Evolutionary conservation across 1,140 invertebrate species (phyloP).

Genomic region (Lepidurus packardi): DNA sequence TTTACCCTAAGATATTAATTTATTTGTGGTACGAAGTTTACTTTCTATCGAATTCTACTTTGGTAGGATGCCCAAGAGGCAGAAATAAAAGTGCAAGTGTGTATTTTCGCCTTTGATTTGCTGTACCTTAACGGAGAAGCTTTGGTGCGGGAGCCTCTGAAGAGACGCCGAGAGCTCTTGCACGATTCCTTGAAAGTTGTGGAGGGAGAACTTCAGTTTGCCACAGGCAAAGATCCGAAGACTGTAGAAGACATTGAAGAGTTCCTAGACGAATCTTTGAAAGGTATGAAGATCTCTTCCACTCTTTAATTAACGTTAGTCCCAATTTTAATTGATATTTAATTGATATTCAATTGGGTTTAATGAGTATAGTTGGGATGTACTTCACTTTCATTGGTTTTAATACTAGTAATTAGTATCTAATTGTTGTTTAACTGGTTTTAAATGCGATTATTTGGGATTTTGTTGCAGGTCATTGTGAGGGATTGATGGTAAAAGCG

Average conservation of each 20-base stretch:
- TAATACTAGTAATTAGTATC: too few species aligned
- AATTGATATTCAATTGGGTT: too few species aligned
- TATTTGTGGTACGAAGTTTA: not conserved
- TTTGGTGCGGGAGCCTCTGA: slow-evolving; percentile 73
- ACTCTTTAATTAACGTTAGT: slow-evolving; percentile 13
- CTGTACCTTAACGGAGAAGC: slow-evolving; percentile 88
- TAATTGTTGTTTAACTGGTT: too few species aligned
- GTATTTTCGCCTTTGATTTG: slow-evolving; percentile 96
- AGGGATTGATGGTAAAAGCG: slow-evolving; percentile 98
- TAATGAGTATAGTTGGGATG: too few species aligned
- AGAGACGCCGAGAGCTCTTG: slow-evolving; percentile 67
- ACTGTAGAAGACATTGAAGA: slow-evolving; percentile 88
- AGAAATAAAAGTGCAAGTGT: slow-evolving; percentile 95
- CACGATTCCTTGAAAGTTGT: slow-evolving; percentile 61
- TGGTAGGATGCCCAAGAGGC: slow-evolving; percentile 72
- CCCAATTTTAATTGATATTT: too few species aligned
- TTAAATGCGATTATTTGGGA: too few species aligned
- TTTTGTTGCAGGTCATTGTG: slow-evolving; percentile 71
- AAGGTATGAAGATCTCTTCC: slow-evolving; percentile 51
- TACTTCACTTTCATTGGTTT: too few species aligned
- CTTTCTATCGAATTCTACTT: slow-evolving; percentile 33
- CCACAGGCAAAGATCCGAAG: slow-evolving; percentile 72
- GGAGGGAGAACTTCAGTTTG: slow-evolving; percentile 84
- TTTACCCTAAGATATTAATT: slow-evolving; percentile 24
- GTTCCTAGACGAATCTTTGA: slow-evolving; percentile 92